These are phyloP conservation scores for Nasonia vitripennis DNA, from an alignment of 1,140 invertebrate genomes.

Conservation along the genomic window DNA sequence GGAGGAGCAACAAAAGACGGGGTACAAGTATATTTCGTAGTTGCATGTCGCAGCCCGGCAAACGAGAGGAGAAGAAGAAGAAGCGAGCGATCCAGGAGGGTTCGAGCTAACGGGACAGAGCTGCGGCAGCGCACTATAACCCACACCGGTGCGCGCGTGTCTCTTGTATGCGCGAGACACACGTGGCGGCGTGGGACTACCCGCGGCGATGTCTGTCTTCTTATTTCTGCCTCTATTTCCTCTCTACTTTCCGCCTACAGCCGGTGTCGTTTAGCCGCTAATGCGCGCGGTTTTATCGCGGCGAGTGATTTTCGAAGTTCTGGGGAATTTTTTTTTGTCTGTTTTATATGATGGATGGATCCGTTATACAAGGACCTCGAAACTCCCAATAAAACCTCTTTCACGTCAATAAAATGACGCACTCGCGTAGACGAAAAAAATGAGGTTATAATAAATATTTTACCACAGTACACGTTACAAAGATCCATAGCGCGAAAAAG, in stretches of 20 bases:
- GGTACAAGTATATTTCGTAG: not conserved
- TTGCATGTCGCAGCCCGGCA: not conserved
- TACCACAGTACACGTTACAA: not conserved
- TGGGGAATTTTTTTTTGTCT: no score
- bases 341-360: no score
- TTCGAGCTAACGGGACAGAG: conserved; percentile 68
- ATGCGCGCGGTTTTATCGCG: no score
- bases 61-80: conserved; percentile 36
- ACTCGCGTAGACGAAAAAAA: no score
- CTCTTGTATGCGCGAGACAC: conserved; percentile 44
- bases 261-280: no score
- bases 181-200: not conserved
- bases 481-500: not conserved
- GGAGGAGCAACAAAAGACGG: conserved; percentile 25
- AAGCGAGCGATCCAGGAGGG: conserved; percentile 61
- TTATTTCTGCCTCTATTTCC: not conserved
- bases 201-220: not conserved
- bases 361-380: no score
- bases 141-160: not conserved
- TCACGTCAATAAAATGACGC: no score
- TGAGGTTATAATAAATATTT: no score
- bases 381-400: no score
- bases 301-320: no score
- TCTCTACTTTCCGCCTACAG: not conserved
- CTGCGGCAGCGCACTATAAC: conserved; percentile 20